Evolutionary conservation across 2,797 vertebrate species (phyloP), one percentile per base, ranked within the genome.

Genomic region (Antrozous pallidus): DNA sequence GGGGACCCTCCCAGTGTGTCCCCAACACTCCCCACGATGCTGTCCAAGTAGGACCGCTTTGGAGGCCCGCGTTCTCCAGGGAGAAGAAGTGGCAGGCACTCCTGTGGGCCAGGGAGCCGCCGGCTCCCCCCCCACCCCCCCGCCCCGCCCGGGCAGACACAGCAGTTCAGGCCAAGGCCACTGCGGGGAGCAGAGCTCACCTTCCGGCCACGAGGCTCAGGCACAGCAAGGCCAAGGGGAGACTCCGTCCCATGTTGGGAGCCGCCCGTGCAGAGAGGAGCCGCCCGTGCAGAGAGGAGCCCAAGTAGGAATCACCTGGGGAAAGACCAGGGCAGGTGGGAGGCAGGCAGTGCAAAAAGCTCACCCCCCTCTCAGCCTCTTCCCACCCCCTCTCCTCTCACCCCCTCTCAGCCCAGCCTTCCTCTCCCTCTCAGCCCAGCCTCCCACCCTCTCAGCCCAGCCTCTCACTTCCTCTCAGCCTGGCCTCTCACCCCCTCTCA

Each of bases 171-270:
- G 65, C 22, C 24, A 24, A 31, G 69, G 73, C 69, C n/a, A 0
- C 20, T 10, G 8, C 16, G 24, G 58, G 81, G n/a, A 40, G 70
- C 65, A 20, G 17, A 75, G 2, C 97, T 97, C 97, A 98, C 98
- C 98, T 97, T 84, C 96, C 96, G 11, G 65, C 54, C 40, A 97
- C 92, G 96, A 98, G 90, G 90, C 97, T 93, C 94, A 98, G 92
- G 63, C 95, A 98, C 22, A 97, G 0, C 54, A 96, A 0, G 14
- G 96, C 69, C 95, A 97, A 84, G 65, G 47, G 96, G 89, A 98
- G 93, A 40, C 82, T 73, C 94, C 13, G 63, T 75, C 88, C 93
- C 98, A 98, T 98, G 75, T 94, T 96, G 97, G 73, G 40, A 81
- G 87, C 49, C 17, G 54, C 22, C 92, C 90, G 85, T 91, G 85